Evolutionary conservation across 1,140 invertebrate genomes (phyloP).

Genomic region (Bombus sylvicola): DNA sequence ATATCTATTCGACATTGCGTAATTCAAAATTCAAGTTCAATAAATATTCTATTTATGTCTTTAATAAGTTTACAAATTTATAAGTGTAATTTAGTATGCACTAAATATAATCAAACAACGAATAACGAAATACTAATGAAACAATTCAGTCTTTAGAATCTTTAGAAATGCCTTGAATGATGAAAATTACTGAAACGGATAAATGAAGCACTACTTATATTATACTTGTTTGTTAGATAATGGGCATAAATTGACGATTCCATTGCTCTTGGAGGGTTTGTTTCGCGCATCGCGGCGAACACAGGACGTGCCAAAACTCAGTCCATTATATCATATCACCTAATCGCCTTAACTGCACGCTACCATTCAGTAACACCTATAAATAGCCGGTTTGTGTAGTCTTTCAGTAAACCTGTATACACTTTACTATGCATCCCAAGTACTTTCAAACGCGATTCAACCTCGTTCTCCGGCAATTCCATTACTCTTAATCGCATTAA

Average conservation of each 20-base stretch:
- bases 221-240: background rate
- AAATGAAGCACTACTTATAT: background rate
- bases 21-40: too few relatives aligned
- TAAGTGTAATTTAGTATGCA: too few relatives aligned
- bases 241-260: background rate
- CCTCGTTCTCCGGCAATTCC: background rate
- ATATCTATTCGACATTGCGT: too few relatives aligned
- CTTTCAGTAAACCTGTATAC: background rate
- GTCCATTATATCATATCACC: slow-evolving; percentile 4
- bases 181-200: background rate
- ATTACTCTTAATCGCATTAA: background rate
- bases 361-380: background rate
- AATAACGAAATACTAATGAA: too few relatives aligned
- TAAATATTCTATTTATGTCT: too few relatives aligned
- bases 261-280: background rate
- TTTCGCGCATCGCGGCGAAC: background rate
- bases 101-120: too few relatives aligned
- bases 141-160: too few relatives aligned
- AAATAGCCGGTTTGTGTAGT: slow-evolving; percentile 6
- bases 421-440: background rate
- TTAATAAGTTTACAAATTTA: too few relatives aligned
- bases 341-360: slow-evolving; percentile 21
- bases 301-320: slow-evolving; percentile 1
- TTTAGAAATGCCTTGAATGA: too few relatives aligned
- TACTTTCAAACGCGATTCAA: background rate